Evolutionary conservation across 2,797 vertebrate species (phyloP), one percentile per base, ranked within the genome.

Genomic region (Gadopsis bispinosus): DNA sequence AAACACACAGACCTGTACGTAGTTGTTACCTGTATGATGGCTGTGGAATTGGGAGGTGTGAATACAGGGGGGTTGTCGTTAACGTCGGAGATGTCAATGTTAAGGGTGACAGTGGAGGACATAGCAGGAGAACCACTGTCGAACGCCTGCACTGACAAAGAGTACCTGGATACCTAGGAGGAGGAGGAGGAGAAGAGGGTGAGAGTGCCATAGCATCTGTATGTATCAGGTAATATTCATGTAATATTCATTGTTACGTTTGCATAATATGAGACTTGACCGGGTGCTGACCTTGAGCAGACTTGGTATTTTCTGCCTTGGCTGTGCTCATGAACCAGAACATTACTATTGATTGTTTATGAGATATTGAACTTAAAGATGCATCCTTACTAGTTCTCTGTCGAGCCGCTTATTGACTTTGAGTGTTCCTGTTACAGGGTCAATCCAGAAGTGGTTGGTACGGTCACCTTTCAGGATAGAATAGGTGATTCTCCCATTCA

Each of bases 51-150:
- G 12, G 90, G 95, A 66, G 95, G 96, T 50, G 92, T 96, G 93
- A 99, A 99, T 65, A 94, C 64, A 0, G 98, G 98, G 0, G 96
- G 92, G 58, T 99, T 99, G 94, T 99, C 98, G 11, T 99, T 99
- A 50, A 99, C 94, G 26, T 99, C 98, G 0, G 98, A 97, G 79
- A 99, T 94, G 75, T 99, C 97, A 12, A 99, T 96, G 91, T 98
- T 99, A 66, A 99, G 95, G 0, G 94, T 95, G 61, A 97, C 97
- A 0, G 96, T 97, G 86, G 96, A 97, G 79, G 93, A 94, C 95
- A 96, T 96, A 67, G 97, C 94, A 0, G 97, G 97, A 31, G 86
- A 97, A 78, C 98, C 98, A 3, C 96, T 99, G 92, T 99, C 98
- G 35, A 97, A 96, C 0, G 97, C 98, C 92, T 98, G 97, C 80